Evolutionary conservation across 1,140 invertebrate species (phyloP).

Genomic region (Trichomalopsis sarcophagae): DNA sequence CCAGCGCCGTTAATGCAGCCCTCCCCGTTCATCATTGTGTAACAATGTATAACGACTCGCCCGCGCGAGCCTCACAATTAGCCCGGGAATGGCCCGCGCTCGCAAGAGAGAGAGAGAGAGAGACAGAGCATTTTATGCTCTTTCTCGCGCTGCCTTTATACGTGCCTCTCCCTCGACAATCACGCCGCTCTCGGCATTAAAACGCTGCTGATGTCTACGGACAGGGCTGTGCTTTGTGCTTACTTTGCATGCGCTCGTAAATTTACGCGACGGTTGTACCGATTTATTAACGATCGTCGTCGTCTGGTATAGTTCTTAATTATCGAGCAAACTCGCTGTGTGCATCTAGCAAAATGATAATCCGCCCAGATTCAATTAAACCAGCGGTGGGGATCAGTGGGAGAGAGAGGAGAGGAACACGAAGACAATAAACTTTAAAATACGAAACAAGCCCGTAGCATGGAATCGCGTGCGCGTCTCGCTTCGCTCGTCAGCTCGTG

Average conservation of each 20-base stretch:
- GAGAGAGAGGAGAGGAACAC: neutral
- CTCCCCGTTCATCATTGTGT: conserved; percentile 32
- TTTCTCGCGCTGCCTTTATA: conserved; percentile 14
- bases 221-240: neutral
- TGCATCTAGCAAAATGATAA: conserved; percentile 33
- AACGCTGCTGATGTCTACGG: neutral
- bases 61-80: conserved; percentile 23
- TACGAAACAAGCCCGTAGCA: conserved; percentile 31
- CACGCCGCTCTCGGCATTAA: conserved; percentile 6
- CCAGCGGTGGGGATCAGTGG: neutral
- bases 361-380: conserved; percentile 46
- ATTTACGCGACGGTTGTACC: neutral
- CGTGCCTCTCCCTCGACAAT: conserved; percentile 4
- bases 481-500: conserved; percentile 58
- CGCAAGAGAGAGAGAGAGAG: neutral
- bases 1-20: neutral
- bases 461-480: conserved; percentile 64
- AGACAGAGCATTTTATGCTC: conserved; percentile 21
- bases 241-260: neutral
- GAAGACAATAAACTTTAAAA: conserved; percentile 49
- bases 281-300: neutral
- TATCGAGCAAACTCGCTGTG: conserved; percentile 7
- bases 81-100: conserved; percentile 11
- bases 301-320: neutral
- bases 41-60: conserved; percentile 39